Evolutionary conservation across 2,888 invertebrate genomes (phyloP), one percentile per base, ranked within the genome.

Genomic region (Panzeria rudis): DNA sequence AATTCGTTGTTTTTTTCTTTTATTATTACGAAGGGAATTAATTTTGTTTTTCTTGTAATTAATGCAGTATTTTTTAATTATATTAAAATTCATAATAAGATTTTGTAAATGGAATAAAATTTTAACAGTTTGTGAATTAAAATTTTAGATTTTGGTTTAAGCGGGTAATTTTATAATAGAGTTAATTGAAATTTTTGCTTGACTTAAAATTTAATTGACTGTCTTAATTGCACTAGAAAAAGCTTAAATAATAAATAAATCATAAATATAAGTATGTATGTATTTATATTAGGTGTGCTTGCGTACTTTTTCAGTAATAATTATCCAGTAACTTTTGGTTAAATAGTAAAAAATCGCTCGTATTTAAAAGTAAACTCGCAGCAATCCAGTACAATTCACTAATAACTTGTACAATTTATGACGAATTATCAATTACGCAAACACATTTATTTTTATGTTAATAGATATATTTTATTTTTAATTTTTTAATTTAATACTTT

Each of bases 171-270:
- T 61, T 50, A 9, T 41, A 41, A 71, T 47, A 66, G 35, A 50
- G 41, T 80, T 13, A 71, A 79, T 76, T 54, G 52, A n/a, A 68
- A 62, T 69, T 68, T 68, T 25, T 76, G 23, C 61, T 62, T 23
- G 68, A 69, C 66, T 62, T 80, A 76, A 66, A 71, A 47, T 66
- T 38, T 77, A 86, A 86, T 86, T 86, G 86, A 86, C 86, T 75
- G 52, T 41, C 44, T 81, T 83, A 86, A 86, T 86, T 86, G 86
- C 83, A 81, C 86, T 77, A 81, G 23, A 68, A 69, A 62, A 78
- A 82, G 23, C 50, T 23, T 59, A 73, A 68, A 52, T 32, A 76
- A 54, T 47, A 32, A 11, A 23, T 47, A 61, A 73, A 52, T 29
- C 11, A 59, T 59, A 15, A 41, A 44, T 44, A 38, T 17, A 41